Evolutionary conservation across 2,888 invertebrate genomes (phyloP).

Genomic region (Tridacna gigas): DNA sequence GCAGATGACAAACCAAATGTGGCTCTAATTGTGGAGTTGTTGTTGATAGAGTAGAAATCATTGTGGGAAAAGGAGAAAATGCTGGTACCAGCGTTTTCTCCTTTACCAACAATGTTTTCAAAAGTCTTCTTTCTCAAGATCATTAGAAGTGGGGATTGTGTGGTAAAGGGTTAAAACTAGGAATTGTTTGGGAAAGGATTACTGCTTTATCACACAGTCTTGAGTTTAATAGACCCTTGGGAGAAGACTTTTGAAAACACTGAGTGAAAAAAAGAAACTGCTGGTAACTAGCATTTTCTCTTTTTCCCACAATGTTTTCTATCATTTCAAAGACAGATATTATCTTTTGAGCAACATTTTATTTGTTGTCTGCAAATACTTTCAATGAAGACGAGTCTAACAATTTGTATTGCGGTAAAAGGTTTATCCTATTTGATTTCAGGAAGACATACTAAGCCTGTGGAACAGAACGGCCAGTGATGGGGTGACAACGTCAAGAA

Average conservation of each 20-base stretch:
- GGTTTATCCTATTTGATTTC: constrained; percentile 12
- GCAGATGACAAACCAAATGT: neutral
- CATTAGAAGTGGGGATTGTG: too few species aligned
- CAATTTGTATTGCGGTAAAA: neutral
- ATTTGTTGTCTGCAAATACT: too few species aligned
- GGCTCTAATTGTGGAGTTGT: neutral
- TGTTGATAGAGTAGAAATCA: neutral
- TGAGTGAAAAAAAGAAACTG: neutral
- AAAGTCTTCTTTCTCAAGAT: too few species aligned
- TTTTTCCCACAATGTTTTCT: neutral
- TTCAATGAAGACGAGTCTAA: neutral
- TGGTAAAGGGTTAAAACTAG: neutral
- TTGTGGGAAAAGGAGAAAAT: constrained; percentile 1
- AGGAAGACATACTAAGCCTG: constrained; percentile 98
- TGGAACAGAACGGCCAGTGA: constrained; percentile 99
- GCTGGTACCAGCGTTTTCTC: too few species aligned
- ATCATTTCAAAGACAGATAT: too few species aligned
- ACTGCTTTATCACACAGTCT: neutral
- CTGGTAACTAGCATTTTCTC: neutral
- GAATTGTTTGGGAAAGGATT: neutral
- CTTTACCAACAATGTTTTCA: too few species aligned
- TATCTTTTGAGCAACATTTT: too few species aligned
- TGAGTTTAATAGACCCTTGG: too few species aligned
- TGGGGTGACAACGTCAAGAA: constrained; percentile 93
- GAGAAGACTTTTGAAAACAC: too few species aligned